Evolutionary conservation across 2,888 invertebrate species (phyloP).

Genomic region (Campopleginae sp.): DNA sequence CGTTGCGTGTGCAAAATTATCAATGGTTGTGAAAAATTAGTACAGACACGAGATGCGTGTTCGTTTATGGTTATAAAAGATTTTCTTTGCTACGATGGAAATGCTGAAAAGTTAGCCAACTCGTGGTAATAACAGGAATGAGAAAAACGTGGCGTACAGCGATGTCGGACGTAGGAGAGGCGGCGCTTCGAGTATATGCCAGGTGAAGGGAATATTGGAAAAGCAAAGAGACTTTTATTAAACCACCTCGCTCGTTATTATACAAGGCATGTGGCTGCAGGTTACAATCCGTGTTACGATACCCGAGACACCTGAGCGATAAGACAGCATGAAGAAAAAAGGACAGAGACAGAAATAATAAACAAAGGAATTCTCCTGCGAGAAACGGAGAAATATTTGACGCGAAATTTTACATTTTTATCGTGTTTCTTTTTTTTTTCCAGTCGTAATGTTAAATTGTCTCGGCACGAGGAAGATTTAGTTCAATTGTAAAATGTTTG

Average conservation of each 20-base stretch:
- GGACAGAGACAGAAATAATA: background rate
- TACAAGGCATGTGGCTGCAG: conserved; percentile 10
- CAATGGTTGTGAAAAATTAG: background rate
- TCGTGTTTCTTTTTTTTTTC: background rate
- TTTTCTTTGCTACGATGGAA: background rate
- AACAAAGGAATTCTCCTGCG: background rate
- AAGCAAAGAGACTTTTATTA: conserved; percentile 1
- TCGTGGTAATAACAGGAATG: conserved; percentile 14
- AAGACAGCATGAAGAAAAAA: conserved; percentile 18
- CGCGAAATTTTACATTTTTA: background rate
- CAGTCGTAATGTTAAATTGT: background rate
- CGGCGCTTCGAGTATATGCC: conserved; percentile 16
- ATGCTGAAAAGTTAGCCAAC: conserved; percentile 3
- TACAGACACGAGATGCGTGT: background rate
- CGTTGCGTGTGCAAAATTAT: background rate
- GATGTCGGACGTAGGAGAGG: background rate
- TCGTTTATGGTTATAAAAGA: background rate
- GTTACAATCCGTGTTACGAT: background rate
- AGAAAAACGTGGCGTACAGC: conserved; percentile 4
- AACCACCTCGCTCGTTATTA: conserved; percentile 32
- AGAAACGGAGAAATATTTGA: background rate
- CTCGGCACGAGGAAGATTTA: background rate
- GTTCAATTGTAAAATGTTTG: background rate
- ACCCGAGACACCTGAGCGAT: background rate
- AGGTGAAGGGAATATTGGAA: conserved; percentile 40